Base-by-base conservation (phyloP, 2,888 invertebrate genomes). In the Noctua fimbriata region DNA sequence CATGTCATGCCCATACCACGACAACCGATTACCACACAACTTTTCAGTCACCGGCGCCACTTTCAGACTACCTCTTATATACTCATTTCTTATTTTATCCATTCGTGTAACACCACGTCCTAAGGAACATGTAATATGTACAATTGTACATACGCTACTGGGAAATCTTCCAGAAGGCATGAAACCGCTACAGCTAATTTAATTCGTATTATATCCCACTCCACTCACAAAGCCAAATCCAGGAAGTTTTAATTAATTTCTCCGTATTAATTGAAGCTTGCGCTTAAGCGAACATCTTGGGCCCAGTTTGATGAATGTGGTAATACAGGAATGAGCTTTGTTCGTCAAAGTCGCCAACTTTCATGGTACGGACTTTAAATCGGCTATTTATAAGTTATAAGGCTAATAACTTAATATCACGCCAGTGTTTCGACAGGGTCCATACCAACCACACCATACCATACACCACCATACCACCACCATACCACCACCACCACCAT, bases 241-340 rank as follows among this genome's bases (percentile, higher is more conserved):
- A 69, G 79, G 60, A 90, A 91, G 87, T 92, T 92, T 91, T 90
- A 92, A 92, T 92, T 92, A 92, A 92, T 90, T 87, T 90, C 86
- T 81, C 78, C 44, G 87, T 87, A 87, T 90, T 91, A 88, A 91
- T 92, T 92, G 90, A 88, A 83, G 41, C 84, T 84, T 85, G 69
- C 71, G 81, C 80, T 81, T 76, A 74, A 69, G 66, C 78, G 79
- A 88, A 84, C 82, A 88, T 88, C 86, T 90, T 88, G 85, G 86
- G 85, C 76, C 83, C 77, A 85, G 79, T 69, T 76, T 83, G 79
- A 88, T 87, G 87, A 87, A 90, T 88, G 88, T 83, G 89, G 87
- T 86, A 82, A 87, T 78, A 69, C 73, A 21, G 41, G 16, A 77
- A 78, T 76, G 75, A 75, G 79, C 36, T 81, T 85, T 88, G 79